Base-by-base conservation (phyloP, 2,888 invertebrate species). In the Schrankia costaestrigalis region DNA sequence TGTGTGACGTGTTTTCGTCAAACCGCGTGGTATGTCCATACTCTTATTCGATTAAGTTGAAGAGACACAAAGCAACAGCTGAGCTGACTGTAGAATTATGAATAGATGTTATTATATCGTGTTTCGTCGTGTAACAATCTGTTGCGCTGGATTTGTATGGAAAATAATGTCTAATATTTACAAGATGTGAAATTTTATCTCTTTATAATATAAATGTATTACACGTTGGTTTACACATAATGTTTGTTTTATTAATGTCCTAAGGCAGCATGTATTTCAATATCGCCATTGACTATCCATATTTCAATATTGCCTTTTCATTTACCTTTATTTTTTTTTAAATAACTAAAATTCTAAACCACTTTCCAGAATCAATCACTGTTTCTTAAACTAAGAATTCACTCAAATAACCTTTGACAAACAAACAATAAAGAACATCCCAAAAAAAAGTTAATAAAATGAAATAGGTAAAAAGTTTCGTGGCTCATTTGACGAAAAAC, bases 171-270 rank as follows among this genome's bases (percentile, higher is more conserved):
- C 78, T 83, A 75, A 75, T 81, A 81, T 81, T 80, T 82, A 85
- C 82, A 83, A 82, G 69, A 81, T 78, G 80, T 83, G 80, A 76
- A 67, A 82, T 80, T 83, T 82, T 84, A 84, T 84, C 83, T 84
- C 84, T 84, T 82, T 83, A 81, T 82, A 78, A 75, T 76, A 82
- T 83, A 79, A 83, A 82, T 85, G 83, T 85, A 84, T 81, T 82
- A 82, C 75, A 79, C 75, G 79, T 79, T 82, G 59, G 74, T 78
- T 80, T 82, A 76, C 73, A 78, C 62, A 70, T 61, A 38, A 30
- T 44, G 58, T 72, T 65, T 71, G 59, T 50, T 64, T 60, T 29
- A 3, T 26, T 11, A 13, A 8, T 10, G 3, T n/a, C n/a, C 18
- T n/a, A n/a, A n/a, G n/a, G n/a, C n/a, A n/a, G n/a, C n/a, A n/a